Evolutionary conservation across 1,140 invertebrate genomes (phyloP), one percentile per base, ranked within the genome.

Genomic region (Acyrthosiphon pisum): DNA sequence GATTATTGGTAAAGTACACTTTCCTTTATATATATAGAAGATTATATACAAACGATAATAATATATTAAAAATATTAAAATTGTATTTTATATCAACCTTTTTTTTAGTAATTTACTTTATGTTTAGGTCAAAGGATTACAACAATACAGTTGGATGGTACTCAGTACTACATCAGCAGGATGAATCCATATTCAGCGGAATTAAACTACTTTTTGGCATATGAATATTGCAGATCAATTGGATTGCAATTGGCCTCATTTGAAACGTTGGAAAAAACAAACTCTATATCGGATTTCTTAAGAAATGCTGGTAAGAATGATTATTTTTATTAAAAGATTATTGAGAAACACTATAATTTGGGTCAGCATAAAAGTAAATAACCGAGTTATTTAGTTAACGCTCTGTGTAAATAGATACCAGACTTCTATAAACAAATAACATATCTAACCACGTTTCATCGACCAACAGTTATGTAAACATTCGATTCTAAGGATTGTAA

Each of bases 111-210:
- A 23, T 37, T 81, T 37, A 81, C 2, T 81, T 90, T 41, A 44
- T 35, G 37, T 56, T 95, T 95, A 98, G 97, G 96, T 94, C 97
- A 98, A 96, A 97, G 97, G 95, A 98, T 98, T 95, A 98, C 97
- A 48, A 98, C 97, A 90, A 98, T 98, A 94, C 97, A 98, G 94
- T 95, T 98, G 94, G 97, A 97, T 95, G 97, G 97, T 86, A 97
- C 98, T 48, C 97, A 98, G 94, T 98, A 98, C 95, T 98, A 98
- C 95, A 97, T 98, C 93, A 98, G 97, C 94, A 96, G 97, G 94
- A 97, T 98, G 97, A 98, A 98, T 95, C 98, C 98, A 18, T 98
- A 98, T 95, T 97, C 97, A 94, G 97, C 97, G 23, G 97, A 97
- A 94, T 96, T 98, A 90, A 98, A 98, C 95, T 98, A 97, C 95